These are phyloP conservation scores for Monoplex corrugatus DNA, from an alignment of 2,888 invertebrate genomes.

Conservation along the genomic window DNA sequence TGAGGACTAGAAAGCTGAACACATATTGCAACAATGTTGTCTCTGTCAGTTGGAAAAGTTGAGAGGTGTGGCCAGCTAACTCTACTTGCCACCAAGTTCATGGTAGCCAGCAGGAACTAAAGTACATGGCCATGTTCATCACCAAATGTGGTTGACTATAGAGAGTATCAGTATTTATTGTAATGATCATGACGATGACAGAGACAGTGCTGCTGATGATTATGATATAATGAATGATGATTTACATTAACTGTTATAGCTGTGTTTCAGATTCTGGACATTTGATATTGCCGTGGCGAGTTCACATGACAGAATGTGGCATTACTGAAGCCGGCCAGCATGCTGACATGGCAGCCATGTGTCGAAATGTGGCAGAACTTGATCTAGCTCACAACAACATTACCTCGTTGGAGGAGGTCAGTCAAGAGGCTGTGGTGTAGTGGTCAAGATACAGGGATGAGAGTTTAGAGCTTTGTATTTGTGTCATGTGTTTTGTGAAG, in stretches of 20 bases:
- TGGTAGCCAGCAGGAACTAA: no score
- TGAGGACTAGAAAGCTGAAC: no score
- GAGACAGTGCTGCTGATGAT: no score
- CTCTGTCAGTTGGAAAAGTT: no score
- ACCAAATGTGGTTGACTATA: no score
- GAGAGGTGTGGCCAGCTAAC: no score
- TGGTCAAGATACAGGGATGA: background rate
- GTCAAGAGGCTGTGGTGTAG: background rate
- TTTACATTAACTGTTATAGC: background rate
- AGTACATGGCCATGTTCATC: no score
- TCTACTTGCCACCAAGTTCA: no score
- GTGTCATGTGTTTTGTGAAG: background rate
- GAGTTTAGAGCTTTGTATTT: background rate
- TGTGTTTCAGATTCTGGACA: slow-evolving; percentile 61
- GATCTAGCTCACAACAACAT: slow-evolving; percentile 96
- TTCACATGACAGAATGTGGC: slow-evolving; percentile 95
- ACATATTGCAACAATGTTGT: no score
- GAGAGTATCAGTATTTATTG: no score
- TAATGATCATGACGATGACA: no score
- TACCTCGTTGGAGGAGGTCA: slow-evolving; percentile 89
- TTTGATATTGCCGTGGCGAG: slow-evolving; percentile 77
- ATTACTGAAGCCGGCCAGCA: slow-evolving; percentile 91
- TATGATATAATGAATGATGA: no score
- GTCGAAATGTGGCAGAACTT: slow-evolving; percentile 91
- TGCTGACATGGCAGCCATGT: slow-evolving; percentile 78